phyloP scores from a whole-genome alignment of 2,797 vertebrate genomes.

The Nannoperca australis region DNA sequence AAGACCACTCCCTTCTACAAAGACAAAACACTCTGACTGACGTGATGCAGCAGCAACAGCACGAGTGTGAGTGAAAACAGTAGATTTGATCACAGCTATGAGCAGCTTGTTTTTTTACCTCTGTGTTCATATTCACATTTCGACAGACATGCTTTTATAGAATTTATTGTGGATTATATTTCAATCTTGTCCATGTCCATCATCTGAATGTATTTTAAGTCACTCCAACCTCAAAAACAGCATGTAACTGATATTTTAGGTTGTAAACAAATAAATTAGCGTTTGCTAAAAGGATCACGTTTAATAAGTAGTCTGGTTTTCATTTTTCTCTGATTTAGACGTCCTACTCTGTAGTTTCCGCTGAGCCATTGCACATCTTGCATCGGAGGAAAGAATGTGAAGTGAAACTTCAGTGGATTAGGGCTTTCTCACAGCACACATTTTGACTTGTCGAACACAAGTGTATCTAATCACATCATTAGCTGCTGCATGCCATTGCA shows the following conservation, averaged over 20 bases:
- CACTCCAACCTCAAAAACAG: not conserved
- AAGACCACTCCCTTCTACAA: constrained; percentile 57
- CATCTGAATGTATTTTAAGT: constrained; percentile 9
- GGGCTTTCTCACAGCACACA: not conserved
- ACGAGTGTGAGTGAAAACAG: not conserved
- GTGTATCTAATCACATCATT: not conserved
- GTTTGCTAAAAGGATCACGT: not conserved
- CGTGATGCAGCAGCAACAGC: not conserved
- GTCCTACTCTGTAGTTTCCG: not conserved
- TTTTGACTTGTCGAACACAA: not conserved
- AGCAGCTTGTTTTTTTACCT: not conserved
- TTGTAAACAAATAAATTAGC: not conserved
- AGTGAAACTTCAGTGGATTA: not conserved
- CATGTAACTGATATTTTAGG: not conserved
- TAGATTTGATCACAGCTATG: not conserved
- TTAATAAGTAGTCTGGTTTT: not conserved
- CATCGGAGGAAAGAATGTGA: not conserved
- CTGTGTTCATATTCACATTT: not conserved
- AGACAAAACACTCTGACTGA: constrained; percentile 28
- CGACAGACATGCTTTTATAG: not conserved
- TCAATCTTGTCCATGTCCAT: not conserved
- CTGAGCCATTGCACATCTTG: not conserved
- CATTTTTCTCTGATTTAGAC: not conserved
- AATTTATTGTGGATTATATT: not conserved
- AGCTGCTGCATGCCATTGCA: not conserved